phyloP scores from a whole-genome alignment of 2,888 invertebrate species.

The Sceliomorpha sp. region DNA sequence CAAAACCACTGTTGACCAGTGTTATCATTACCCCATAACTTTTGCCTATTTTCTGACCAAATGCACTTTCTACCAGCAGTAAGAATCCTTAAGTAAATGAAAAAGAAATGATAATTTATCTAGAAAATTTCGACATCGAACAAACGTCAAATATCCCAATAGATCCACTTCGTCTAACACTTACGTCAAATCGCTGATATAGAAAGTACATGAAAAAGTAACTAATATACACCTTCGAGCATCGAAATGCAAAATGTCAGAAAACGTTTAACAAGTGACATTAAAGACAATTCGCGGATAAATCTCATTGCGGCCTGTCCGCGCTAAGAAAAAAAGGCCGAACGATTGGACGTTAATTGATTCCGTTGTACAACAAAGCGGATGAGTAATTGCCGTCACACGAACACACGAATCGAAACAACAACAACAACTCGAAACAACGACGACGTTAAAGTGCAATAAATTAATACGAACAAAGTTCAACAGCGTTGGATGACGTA shows the following conservation, averaged over 20 bases:
- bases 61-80: too few species aligned
- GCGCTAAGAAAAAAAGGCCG: conserved; percentile 8
- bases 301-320: conserved; percentile 3
- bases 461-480: conserved; percentile 39
- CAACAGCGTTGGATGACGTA: not conserved
- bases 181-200: too few species aligned
- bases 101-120: too few species aligned
- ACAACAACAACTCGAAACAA: not conserved
- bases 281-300: conserved; percentile 27
- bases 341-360: conserved; percentile 35
- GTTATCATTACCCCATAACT: too few species aligned
- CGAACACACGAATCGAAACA: too few species aligned
- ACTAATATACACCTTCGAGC: not conserved
- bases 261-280: conserved; percentile 23
- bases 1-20: too few species aligned
- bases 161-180: too few species aligned
- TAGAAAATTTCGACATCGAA: too few species aligned
- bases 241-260: conserved; percentile 15
- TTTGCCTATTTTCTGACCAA: too few species aligned
- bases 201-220: not conserved
- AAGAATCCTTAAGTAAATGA: too few species aligned
- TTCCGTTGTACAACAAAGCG: conserved; percentile 8
- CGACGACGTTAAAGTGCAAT: conserved; percentile 16
- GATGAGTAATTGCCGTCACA: too few species aligned
- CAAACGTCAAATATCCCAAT: too few species aligned